Conservation (phyloP, 2,888 invertebrate species). For the Philereme transversata region DNA sequence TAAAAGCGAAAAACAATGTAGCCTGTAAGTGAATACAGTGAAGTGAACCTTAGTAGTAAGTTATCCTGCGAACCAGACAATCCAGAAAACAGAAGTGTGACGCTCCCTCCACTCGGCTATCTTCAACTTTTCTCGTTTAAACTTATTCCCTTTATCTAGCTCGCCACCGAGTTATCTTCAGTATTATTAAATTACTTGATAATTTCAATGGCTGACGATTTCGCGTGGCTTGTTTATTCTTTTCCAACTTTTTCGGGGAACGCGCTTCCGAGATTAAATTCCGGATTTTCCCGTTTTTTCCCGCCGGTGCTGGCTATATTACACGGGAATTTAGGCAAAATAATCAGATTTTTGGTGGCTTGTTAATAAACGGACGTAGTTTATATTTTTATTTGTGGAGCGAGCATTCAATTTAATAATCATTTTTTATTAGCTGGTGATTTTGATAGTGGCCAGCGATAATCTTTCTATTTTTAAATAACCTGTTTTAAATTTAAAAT, state of each 20-base stretch:
- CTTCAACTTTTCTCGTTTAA: conserved; percentile 78
- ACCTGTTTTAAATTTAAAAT: too few species aligned
- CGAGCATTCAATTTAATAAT: background rate
- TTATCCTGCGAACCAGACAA: conserved; percentile 3
- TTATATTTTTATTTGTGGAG: conserved; percentile 17
- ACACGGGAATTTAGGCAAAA: conserved; percentile 25
- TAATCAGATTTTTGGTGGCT: conserved; percentile 23
- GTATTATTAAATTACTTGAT: conserved; percentile 79
- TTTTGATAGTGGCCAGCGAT: too few species aligned
- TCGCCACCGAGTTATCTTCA: conserved; percentile 63
- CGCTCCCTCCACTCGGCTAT: conserved; percentile 35
- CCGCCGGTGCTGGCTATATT: conserved; percentile 21
- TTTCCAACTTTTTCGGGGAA: conserved; percentile 44
- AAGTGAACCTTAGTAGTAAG: background rate
- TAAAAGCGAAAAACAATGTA: background rate
- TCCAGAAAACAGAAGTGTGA: conserved; percentile 14
- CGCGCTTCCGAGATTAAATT: conserved; percentile 40
- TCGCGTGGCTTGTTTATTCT: conserved; percentile 61
- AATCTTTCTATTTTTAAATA: too few species aligned
- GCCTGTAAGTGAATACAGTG: background rate
- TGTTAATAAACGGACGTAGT: conserved; percentile 23
- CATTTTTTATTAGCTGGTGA: background rate
- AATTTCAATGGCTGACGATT: conserved; percentile 69
- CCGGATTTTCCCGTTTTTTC: conserved; percentile 25
- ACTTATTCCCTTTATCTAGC: conserved; percentile 78